phyloP scores from a whole-genome alignment of 2,888 invertebrate species.

The Junonia oenone region DNA sequence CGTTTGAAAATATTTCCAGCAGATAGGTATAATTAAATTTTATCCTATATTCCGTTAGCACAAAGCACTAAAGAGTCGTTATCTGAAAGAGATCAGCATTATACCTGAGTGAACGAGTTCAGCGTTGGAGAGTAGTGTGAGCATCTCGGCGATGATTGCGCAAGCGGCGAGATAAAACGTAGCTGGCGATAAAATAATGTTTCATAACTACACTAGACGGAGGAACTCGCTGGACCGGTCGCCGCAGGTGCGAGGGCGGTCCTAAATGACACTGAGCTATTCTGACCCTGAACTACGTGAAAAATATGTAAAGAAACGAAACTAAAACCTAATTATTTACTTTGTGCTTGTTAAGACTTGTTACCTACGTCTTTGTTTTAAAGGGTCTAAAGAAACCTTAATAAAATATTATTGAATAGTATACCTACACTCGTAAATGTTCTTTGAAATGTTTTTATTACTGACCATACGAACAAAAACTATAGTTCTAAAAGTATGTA shows the following conservation, averaged over 20 bases:
- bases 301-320: conserved; percentile 7
- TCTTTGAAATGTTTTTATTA: too few species aligned
- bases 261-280: conserved; percentile 37
- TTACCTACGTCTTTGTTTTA: background rate
- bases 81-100: conserved; percentile 4
- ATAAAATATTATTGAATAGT: background rate
- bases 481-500: too few species aligned
- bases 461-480: too few species aligned
- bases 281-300: conserved; percentile 50
- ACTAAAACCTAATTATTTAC: conserved; percentile 1
- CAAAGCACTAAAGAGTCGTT: background rate
- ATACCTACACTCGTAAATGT: too few species aligned
- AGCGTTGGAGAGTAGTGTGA: background rate
- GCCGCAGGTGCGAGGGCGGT: conserved; percentile 52
- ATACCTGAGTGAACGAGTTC: conserved; percentile 2
- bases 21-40: background rate
- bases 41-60: conserved; percentile 2
- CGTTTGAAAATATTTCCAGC: background rate
- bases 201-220: conserved; percentile 56
- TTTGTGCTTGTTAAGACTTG: background rate
- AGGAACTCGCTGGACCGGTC: conserved; percentile 58
- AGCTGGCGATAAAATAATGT: conserved; percentile 53
- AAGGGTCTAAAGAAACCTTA: background rate
- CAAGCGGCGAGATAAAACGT: conserved; percentile 60
- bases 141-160: conserved; percentile 36